These are phyloP conservation scores for Coryphaenoides rupestris DNA, from an alignment of 2,113 vertebrate species.

Conservation along the genomic window DNA sequence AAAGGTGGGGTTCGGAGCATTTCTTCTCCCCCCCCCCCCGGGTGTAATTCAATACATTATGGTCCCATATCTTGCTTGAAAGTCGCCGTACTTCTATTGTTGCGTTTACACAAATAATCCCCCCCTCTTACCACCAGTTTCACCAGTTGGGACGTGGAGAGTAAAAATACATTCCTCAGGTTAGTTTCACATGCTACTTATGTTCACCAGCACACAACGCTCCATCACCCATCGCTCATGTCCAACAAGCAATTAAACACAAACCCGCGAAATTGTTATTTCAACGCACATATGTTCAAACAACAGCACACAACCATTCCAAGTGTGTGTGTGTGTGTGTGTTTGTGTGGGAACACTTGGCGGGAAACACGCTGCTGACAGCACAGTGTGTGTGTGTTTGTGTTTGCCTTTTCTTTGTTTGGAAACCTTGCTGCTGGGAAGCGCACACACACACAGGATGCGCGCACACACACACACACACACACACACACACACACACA, in stretches of 20 bases:
- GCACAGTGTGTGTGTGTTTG: slow-evolving; percentile 25
- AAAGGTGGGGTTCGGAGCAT: too few relatives aligned
- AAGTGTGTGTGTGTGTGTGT: slow-evolving; percentile 5
- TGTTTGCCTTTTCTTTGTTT: slow-evolving; percentile 41
- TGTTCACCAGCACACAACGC: slow-evolving; percentile 44
- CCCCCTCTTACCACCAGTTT: too few relatives aligned
- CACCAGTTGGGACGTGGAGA: slow-evolving; percentile 23
- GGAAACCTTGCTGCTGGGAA: slow-evolving; percentile 22
- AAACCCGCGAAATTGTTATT: slow-evolving; percentile 13
- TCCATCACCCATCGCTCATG: too few relatives aligned
- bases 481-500: too few relatives aligned
- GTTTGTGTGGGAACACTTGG: slow-evolving; percentile 11
- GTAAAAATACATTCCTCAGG: slow-evolving; percentile 54
- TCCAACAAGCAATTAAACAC: slow-evolving; percentile 12
- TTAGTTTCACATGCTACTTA: slow-evolving; percentile 56
- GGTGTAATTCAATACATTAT: too few relatives aligned
- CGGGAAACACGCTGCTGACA: slow-evolving; percentile 28
- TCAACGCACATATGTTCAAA: slow-evolving; percentile 40
- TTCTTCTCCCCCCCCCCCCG: too few relatives aligned
- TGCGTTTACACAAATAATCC: slow-evolving; percentile 5
- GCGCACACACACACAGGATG: slow-evolving; percentile 6
- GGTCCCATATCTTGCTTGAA: slow-evolving; percentile 34
- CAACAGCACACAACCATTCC: slow-evolving; percentile 35
- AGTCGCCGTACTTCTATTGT: slow-evolving; percentile 28
- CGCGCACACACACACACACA: slow-evolving; percentile 1